Evolutionary conservation across 2,888 invertebrate genomes (phyloP), one percentile per base, ranked within the genome.

Genomic region (Drosophila limbata): DNA sequence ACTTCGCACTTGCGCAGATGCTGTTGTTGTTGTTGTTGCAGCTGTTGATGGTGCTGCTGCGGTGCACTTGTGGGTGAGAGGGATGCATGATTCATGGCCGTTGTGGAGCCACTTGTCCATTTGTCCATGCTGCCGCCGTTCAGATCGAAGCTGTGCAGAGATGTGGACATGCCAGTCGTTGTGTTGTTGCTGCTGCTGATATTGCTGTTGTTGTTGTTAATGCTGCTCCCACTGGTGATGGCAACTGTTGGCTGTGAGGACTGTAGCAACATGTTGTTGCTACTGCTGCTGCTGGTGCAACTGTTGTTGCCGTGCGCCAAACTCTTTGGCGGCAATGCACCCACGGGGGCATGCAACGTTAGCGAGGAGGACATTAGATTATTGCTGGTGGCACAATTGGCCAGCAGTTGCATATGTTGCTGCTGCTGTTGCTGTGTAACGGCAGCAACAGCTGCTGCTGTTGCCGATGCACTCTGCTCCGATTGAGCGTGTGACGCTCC

Each of bases 1-100:
- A 96, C 95, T 93, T 96, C 96, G 82, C 95, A 95, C 91, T 93
- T 93, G 69, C 91, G 89, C 50, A 87, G 87, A 53, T 82, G 72
- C 44, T 79, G 82, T 33, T 74, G 79, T 52, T 81, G 88, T 47
- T 80, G 56, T 25, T 81, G 72, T 17, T 81, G 72, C 44, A 76
- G 81, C 56, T 80, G 83, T 55, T 79, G 57, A 9, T 61, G 60
- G 21, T 71, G 73, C 21, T 68, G 81, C 65, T 86, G 90, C 39
- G 89, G 81, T 35, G 84, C 79, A 35, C 86, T 79, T 15, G 92
- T 91, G 53, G 92, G 91, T 42, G 92, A 90, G n/a, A 88, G 62
- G 35, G 90, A 84, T 33, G 88, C 66, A 25, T 86, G 88, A 68
- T 80, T 89, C 89, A 79, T 86, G 76, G 83, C 79, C 61, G 89